Percentiles rank a stretch among this genome's conserved stretches.
Evolutionary conservation across 2,888 invertebrate genomes (phyloP).

Genomic region (Brachynemurus nebulosus): DNA sequence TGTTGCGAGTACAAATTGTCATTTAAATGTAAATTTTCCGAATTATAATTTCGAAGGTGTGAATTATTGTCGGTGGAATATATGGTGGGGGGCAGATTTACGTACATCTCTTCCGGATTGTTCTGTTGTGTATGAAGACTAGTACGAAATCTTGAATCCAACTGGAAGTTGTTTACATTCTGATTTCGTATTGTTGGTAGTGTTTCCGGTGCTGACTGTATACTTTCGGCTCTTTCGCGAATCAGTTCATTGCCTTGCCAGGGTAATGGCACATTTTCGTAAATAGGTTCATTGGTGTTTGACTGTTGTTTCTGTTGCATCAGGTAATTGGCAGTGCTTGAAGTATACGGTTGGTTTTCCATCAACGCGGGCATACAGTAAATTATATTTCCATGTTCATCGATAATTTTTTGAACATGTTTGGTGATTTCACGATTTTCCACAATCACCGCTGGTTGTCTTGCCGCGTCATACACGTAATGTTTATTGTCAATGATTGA

Average conservation of each 20-base stretch:
- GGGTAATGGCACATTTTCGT: conserved; percentile 64
- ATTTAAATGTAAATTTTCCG: background rate
- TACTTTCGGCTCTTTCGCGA: conserved; percentile 46
- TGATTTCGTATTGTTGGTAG: conserved; percentile 22
- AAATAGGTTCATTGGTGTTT: conserved; percentile 56
- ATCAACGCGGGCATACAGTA: conserved; percentile 44
- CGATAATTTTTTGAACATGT: conserved; percentile 45
- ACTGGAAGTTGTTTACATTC: background rate
- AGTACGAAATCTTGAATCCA: background rate
- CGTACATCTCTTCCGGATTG: conserved; percentile 1
- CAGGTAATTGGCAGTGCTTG: conserved; percentile 16
- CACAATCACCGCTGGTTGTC: conserved; percentile 35
- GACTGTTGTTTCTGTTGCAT: conserved; percentile 26
- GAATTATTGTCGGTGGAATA: background rate
- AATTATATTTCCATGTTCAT: conserved; percentile 47
- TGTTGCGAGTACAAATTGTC: background rate
- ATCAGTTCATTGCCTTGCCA: conserved; percentile 34
- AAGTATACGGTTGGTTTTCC: conserved; percentile 30
- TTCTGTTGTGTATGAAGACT: background rate
- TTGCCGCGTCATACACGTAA: conserved; percentile 20
- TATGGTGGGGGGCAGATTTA: background rate
- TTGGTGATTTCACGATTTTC: conserved; percentile 44
- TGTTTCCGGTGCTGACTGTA: conserved; percentile 55
- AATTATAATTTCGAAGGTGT: background rate
- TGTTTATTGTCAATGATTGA: conserved; percentile 34